Conservation (phyloP, 2,113 vertebrate species). For the Zosterops lateralis region DNA sequence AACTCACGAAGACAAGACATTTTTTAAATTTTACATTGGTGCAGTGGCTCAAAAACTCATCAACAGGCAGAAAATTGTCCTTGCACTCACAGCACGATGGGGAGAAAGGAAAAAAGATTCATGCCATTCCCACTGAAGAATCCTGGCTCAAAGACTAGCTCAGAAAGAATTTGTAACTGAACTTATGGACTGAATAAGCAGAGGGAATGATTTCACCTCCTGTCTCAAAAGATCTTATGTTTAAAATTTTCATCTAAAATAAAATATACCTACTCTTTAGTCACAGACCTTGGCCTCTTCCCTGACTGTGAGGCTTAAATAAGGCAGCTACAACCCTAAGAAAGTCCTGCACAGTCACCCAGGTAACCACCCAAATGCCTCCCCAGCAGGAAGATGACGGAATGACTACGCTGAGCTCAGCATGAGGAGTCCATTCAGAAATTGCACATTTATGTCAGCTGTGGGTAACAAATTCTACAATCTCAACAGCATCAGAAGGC, state of each 20-base stretch:
- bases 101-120: background rate
- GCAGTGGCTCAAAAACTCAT: background rate
- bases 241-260: background rate
- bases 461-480: background rate
- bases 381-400: background rate
- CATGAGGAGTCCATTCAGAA: background rate
- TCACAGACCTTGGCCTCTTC: background rate
- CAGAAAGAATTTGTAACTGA: background rate
- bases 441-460: background rate
- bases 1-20: background rate
- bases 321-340: background rate
- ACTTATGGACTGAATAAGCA: background rate
- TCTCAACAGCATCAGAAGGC: background rate
- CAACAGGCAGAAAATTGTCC: background rate
- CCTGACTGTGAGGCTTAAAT: background rate
- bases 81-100: accelerated
- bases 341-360: background rate
- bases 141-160: background rate
- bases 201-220: background rate
- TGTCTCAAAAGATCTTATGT: background rate
- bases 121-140: background rate
- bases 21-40: background rate
- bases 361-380: background rate
- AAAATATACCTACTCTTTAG: background rate
- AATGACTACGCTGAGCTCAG: background rate